Evolutionary conservation across 2,113 vertebrate species (phyloP).

Genomic region (Sialia sialis): DNA sequence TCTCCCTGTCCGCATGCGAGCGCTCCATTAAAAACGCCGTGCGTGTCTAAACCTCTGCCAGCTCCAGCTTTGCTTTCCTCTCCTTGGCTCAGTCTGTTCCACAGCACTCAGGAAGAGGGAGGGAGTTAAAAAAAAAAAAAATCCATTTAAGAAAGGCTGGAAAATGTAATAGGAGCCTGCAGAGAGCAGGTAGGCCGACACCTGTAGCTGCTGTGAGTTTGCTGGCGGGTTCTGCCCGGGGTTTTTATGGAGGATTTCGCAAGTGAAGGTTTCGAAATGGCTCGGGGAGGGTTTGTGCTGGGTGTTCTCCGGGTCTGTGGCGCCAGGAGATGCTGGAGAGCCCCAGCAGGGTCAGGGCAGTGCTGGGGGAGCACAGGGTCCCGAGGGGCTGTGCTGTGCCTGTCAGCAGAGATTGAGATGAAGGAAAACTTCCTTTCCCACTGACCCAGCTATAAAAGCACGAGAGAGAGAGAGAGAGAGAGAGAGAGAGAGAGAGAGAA

Average conservation of each 20-base stretch:
- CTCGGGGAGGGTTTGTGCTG: background rate
- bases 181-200: slow-evolving; percentile 5
- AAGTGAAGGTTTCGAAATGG: slow-evolving; percentile 21
- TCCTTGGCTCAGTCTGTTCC: background rate
- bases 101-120: background rate
- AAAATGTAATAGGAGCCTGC: background rate
- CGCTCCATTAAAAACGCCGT: background rate
- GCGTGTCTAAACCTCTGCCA: slow-evolving; percentile 13
- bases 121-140: no score
- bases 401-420: slow-evolving; percentile 13
- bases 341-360: fast-evolving
- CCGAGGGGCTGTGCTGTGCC: background rate
- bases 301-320: background rate
- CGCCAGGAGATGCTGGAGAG: background rate
- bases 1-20: background rate
- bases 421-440: slow-evolving; percentile 31
- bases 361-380: background rate
- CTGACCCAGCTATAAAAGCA: background rate
- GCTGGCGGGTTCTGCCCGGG: background rate
- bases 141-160: background rate
- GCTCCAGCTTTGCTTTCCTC: background rate
- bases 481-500: background rate
- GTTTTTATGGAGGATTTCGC: background rate
- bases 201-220: background rate
- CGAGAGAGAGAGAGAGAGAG: background rate